phyloP scores from a whole-genome alignment of 2,888 invertebrate genomes.

The Bruchidius siliquastri region DNA sequence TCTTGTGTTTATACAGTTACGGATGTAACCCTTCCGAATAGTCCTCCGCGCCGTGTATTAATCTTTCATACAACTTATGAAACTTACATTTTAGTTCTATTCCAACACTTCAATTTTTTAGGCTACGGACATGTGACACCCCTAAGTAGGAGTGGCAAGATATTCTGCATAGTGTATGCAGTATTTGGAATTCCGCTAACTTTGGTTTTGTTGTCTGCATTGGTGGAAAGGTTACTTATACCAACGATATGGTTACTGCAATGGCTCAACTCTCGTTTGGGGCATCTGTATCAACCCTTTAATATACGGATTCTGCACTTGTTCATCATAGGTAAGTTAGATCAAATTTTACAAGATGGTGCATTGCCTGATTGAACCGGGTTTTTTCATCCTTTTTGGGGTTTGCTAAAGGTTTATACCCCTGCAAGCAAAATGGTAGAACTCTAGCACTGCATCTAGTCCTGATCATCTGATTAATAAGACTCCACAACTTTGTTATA shows the following conservation, averaged over 20 bases:
- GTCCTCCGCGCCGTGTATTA: too few relatives aligned
- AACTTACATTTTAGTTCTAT: too few relatives aligned
- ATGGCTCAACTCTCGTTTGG: constrained; percentile 63
- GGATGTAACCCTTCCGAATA: too few relatives aligned
- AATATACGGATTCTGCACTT: constrained; percentile 75
- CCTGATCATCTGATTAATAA: too few relatives aligned
- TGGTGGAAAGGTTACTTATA: constrained; percentile 74
- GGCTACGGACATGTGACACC: constrained; percentile 90
- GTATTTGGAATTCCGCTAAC: constrained; percentile 83
- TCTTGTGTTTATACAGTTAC: too few relatives aligned
- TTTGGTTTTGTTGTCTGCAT: constrained; percentile 73
- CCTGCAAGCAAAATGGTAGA: too few relatives aligned
- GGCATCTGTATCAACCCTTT: constrained; percentile 69
- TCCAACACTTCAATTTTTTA: constrained; percentile 39
- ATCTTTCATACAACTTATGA: too few relatives aligned
- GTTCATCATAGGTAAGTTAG: constrained; percentile 56
- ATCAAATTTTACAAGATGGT: background rate
- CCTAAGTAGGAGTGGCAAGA: constrained; percentile 76
- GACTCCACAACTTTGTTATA: too few relatives aligned
- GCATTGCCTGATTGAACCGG: too few relatives aligned
- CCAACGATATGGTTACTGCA: constrained; percentile 70
- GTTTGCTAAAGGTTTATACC: too few relatives aligned
- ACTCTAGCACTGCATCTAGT: too few relatives aligned
- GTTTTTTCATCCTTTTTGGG: constrained; percentile 2
- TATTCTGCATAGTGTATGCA: constrained; percentile 85